Evolutionary conservation across 2,888 invertebrate genomes (phyloP), one percentile per base, ranked within the genome.

Genomic region (Diloba caeruleocephala): DNA sequence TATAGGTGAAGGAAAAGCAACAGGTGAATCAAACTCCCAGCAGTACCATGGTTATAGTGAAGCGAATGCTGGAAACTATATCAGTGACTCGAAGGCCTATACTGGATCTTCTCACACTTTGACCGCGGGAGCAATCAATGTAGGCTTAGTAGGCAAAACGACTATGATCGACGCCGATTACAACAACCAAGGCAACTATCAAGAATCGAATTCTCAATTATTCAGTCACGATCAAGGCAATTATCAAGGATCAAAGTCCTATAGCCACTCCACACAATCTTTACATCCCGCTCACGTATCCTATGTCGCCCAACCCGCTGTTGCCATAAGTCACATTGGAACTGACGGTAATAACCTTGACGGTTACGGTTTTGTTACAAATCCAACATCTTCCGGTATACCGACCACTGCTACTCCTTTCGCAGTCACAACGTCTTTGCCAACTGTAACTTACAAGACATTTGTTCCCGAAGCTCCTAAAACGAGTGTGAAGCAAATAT

Each of bases 131-230:
- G 92, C 93, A 23, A 83, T 94, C 0, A 94, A 92, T 63, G 91
- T 93, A 9, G 93, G 89, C 19, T 78, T 94, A 28, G 93, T 94
- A 5, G 94, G 94, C 25, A 93, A 93, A 74, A 94, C 93, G 1
- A 89, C 89, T 9, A 77, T 93, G 44, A 75, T 93, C 0, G 93
- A 93, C 48, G 80, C 84, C 17, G 81, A 79, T 37, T 87, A 89
- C 48, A 78, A 75, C 1, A 75, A 88, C 37, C 85, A 89, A 62
- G 71, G 54, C 1, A 81, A 76, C 42, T 89, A 88, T 1, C 41
- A 71, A 37, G 71, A 54, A 26, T 57, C 68, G 15, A 73, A 75
- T 13, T 72, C 69, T 6, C 68, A 77, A 12, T 63, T 73, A 2
- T 76, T 74, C 44, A 74, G 75, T 31, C 59, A 69, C 31, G 53